These are phyloP conservation scores for Ceratotherium simum DNA, from an alignment of 2,113 vertebrate species.

Conservation along the genomic window DNA sequence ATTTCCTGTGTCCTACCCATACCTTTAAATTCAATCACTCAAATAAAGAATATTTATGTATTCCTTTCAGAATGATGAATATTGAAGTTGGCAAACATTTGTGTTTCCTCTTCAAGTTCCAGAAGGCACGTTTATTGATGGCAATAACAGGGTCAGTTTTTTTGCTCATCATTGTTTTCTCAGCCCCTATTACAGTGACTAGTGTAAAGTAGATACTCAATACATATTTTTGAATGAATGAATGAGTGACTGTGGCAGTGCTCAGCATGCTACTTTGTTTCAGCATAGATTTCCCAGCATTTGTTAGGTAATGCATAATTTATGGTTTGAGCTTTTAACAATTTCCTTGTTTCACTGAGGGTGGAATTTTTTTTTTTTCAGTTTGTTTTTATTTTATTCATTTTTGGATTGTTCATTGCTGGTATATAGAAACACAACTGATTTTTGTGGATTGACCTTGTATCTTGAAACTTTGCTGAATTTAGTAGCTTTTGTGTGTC, in stretches of 20 bases:
- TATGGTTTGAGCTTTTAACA: background rate
- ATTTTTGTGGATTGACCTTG: background rate
- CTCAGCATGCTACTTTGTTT: background rate
- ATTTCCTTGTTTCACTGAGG: background rate
- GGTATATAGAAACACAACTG: background rate
- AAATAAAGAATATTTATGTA: background rate
- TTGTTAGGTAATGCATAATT: slow-evolving; percentile 11
- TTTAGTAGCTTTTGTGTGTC: background rate
- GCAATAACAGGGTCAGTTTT: background rate
- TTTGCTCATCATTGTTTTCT: background rate
- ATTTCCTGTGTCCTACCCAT: background rate
- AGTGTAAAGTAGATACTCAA: background rate
- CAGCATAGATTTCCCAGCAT: background rate
- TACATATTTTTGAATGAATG: background rate
- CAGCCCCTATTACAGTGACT: background rate
- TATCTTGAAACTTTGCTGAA: background rate
- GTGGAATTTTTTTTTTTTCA: background rate
- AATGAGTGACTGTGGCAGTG: background rate
- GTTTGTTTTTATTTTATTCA: background rate
- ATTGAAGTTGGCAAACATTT: background rate
- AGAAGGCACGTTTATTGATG: background rate
- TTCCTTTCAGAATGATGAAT: background rate
- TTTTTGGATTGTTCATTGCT: background rate
- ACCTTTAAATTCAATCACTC: background rate
- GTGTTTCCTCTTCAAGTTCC: background rate